A percentile compares a stretch with the other conserved stretches of the same genome.
Conservation (phyloP, 2,113 vertebrate species). For the Aramus guarauna region DNA sequence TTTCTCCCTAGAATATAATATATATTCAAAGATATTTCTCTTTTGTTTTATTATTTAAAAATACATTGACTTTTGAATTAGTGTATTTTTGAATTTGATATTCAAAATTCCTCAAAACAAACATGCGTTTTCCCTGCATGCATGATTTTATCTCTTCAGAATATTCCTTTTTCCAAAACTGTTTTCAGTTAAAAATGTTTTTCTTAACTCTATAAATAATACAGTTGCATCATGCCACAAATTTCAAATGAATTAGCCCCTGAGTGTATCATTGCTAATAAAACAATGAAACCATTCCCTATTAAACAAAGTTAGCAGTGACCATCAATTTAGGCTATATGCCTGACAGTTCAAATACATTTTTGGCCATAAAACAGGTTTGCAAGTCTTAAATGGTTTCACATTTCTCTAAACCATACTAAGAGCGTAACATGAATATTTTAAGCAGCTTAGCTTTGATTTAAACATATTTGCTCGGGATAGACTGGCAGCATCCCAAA, state of each 20-base stretch:
- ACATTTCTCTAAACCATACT: slow-evolving; percentile 85
- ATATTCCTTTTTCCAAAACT: neutral
- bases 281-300: slow-evolving; percentile 45
- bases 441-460: slow-evolving; percentile 90
- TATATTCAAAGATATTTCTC: neutral
- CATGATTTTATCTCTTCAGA: neutral
- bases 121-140: neutral
- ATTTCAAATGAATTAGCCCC: slow-evolving; percentile 39
- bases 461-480: slow-evolving; percentile 90
- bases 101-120: neutral
- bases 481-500: slow-evolving; percentile 82
- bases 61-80: neutral
- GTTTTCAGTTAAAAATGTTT: neutral
- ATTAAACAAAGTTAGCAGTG: slow-evolving; percentile 59
- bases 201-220: neutral
- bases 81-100: neutral
- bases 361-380: slow-evolving; percentile 77
- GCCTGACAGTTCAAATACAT: slow-evolving; percentile 69
- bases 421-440: slow-evolving; percentile 89
- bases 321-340: slow-evolving; percentile 54
- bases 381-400: slow-evolving; percentile 80
- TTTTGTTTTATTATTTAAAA: neutral
- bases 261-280: slow-evolving; percentile 30
- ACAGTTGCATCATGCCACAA: neutral
- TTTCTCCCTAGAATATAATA: neutral